phyloP scores from a whole-genome alignment of 92 coral and sea anemone species.

The Zoanthus sociatus region DNA sequence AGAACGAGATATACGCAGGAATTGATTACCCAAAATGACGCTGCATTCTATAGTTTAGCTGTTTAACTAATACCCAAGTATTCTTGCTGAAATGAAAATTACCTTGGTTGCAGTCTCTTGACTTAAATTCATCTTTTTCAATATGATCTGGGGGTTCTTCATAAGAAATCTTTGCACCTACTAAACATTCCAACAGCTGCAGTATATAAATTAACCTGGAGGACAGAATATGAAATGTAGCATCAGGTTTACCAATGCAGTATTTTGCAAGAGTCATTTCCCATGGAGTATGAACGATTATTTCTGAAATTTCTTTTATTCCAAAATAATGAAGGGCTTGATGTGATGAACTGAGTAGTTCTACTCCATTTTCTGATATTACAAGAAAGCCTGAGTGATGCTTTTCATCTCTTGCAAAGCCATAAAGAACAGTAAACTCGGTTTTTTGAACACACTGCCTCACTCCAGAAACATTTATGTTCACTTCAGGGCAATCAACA shows the following conservation, averaged over 20 bases:
- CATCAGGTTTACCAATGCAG: slow-evolving; percentile 78
- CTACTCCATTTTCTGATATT: slow-evolving; percentile 66
- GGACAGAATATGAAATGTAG: slow-evolving; percentile 78
- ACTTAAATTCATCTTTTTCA: slow-evolving; percentile 48
- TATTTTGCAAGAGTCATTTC: slow-evolving; percentile 76
- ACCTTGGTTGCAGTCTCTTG: slow-evolving; percentile 14
- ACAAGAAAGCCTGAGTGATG: slow-evolving; percentile 82
- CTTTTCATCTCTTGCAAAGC: slow-evolving; percentile 62
- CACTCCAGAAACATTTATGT: slow-evolving; percentile 69
- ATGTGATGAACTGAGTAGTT: slow-evolving; percentile 65
- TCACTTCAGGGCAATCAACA: slow-evolving; percentile 58
- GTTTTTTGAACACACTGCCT: slow-evolving; percentile 57
- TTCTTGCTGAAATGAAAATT: neutral
- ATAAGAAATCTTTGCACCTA: slow-evolving; percentile 75
- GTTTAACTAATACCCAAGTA: too few relatives aligned
- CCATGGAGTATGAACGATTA: slow-evolving; percentile 92
- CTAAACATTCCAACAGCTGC: slow-evolving; percentile 69
- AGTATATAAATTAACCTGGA: slow-evolving; percentile 86
- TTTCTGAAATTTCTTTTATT: slow-evolving; percentile 76
- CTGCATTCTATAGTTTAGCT: too few relatives aligned
- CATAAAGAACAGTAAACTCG: slow-evolving; percentile 85
- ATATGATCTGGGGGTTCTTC: slow-evolving; percentile 77
- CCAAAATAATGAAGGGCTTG: slow-evolving; percentile 63
- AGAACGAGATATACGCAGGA: too few relatives aligned
- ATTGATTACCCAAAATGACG: too few relatives aligned